Evolutionary conservation across 1,140 invertebrate genomes (phyloP).

Genomic region (Anoplolepis gracilipes): DNA sequence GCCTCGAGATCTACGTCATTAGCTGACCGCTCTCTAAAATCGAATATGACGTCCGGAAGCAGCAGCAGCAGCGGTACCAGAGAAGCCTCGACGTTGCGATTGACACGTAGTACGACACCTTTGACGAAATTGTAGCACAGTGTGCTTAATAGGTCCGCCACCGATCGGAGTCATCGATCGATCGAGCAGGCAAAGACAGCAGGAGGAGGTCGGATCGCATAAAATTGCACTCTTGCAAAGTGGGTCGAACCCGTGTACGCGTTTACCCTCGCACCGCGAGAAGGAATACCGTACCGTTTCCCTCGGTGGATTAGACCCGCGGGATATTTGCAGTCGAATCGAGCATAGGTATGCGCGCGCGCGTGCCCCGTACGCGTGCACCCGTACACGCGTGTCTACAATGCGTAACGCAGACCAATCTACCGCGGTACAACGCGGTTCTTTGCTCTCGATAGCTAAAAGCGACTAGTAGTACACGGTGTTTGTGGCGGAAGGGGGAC

Average conservation of each 20-base stretch:
- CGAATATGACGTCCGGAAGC: constrained; percentile 7
- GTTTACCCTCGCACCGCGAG: constrained; percentile 10
- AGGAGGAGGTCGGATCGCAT: constrained; percentile 14
- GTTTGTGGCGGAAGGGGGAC: constrained; percentile 67
- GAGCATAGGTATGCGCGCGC: constrained; percentile 26
- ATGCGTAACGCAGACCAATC: constrained; percentile 15
- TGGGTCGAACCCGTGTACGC: constrained; percentile 33
- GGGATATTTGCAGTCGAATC: constrained; percentile 48
- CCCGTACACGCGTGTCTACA: constrained; percentile 17
- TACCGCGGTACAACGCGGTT: constrained; percentile 53
- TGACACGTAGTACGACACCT: neutral
- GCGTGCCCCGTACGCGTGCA: constrained; percentile 13
- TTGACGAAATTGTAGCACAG: neutral
- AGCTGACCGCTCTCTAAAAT: neutral
- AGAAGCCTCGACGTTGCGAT: neutral
- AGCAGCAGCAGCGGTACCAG: neutral
- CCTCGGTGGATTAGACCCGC: constrained; percentile 46
- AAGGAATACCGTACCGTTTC: constrained; percentile 24
- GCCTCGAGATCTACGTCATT: constrained; percentile 14
- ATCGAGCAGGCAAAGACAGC: neutral
- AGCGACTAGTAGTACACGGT: constrained; percentile 44
- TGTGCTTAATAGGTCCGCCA: neutral
- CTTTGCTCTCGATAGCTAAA: constrained; percentile 35
- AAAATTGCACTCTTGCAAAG: constrained; percentile 28
- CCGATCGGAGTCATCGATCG: constrained; percentile 31